A percentile compares a stretch with the other conserved stretches of the same genome.
These are phyloP conservation scores for Conopomorpha cramerella DNA, from an alignment of 1,140 invertebrate species.

Conservation along the genomic window DNA sequence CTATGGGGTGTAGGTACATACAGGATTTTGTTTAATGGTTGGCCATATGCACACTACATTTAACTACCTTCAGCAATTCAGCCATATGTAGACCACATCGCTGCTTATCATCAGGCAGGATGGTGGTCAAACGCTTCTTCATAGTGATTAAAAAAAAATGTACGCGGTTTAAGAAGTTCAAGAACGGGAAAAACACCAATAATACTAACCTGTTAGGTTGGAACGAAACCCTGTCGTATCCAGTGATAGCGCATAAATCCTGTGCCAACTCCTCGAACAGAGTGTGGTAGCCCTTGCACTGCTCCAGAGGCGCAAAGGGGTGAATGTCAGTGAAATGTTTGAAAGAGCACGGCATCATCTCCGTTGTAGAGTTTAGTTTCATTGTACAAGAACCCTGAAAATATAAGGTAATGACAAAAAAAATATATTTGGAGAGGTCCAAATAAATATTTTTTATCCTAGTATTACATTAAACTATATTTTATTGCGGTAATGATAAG, in stretches of 20 bases:
- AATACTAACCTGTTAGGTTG: constrained; percentile 80
- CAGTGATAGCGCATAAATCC: constrained; percentile 96
- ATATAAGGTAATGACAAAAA: too few relatives aligned
- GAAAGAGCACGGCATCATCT: constrained; percentile 97
- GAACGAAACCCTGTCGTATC: constrained; percentile 96
- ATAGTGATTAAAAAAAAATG: too few relatives aligned
- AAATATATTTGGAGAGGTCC: too few relatives aligned
- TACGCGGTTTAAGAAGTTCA: too few relatives aligned
- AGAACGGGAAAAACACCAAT: too few relatives aligned
- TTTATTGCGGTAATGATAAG: too few relatives aligned
- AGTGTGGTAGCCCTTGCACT: constrained; percentile 88
- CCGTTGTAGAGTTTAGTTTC: constrained; percentile 98
- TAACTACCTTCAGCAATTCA: neutral
- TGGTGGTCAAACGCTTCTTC: too few relatives aligned
- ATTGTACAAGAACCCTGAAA: constrained; percentile 96
- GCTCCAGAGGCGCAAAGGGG: constrained; percentile 92
- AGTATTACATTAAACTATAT: too few relatives aligned
- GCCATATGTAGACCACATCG: too few relatives aligned
- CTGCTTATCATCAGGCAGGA: too few relatives aligned
- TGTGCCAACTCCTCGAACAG: constrained; percentile 90
- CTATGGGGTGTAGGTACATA: constrained; percentile 50
- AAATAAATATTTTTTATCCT: too few relatives aligned
- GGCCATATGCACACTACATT: neutral
- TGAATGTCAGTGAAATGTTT: constrained; percentile 93
- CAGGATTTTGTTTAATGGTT: neutral